These are phyloP conservation scores for Cyclina sinensis DNA, from an alignment of 1,140 invertebrate species.

Conservation along the genomic window DNA sequence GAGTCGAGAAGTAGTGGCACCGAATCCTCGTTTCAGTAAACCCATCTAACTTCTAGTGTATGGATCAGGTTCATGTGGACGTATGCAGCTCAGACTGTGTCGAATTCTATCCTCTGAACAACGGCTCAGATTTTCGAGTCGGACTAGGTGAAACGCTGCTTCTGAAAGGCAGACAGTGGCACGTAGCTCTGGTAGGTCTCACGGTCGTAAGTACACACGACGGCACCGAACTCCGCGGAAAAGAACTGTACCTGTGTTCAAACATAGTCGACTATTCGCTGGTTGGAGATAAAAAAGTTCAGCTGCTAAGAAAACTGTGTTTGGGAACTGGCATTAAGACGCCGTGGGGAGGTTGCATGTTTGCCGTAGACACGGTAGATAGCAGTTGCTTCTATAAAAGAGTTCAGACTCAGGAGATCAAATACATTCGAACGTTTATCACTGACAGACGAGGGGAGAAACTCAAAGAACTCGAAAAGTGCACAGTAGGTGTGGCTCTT, in stretches of 20 bases:
- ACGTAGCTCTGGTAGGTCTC: background rate
- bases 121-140: background rate
- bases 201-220: background rate
- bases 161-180: background rate
- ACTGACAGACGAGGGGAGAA: background rate
- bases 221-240: background rate
- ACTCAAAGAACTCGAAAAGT: background rate
- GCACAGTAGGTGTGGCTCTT: background rate
- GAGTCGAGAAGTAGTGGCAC: too few species aligned
- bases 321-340: background rate
- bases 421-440: background rate
- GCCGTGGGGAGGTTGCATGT: background rate
- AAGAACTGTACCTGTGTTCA: constrained; percentile 2
- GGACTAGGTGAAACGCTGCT: background rate
- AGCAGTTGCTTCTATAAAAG: background rate
- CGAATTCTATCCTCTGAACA: constrained; percentile 1
- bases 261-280: background rate
- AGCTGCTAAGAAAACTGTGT: background rate
- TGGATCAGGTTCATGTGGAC: background rate
- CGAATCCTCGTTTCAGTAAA: too few species aligned
- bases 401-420: background rate
- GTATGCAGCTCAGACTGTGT: background rate
- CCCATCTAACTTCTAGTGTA: background rate
- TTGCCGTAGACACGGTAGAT: background rate
- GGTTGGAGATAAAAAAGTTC: background rate